Evolutionary conservation across 2,888 invertebrate species (phyloP).

Genomic region (Euplexia lucipara): DNA sequence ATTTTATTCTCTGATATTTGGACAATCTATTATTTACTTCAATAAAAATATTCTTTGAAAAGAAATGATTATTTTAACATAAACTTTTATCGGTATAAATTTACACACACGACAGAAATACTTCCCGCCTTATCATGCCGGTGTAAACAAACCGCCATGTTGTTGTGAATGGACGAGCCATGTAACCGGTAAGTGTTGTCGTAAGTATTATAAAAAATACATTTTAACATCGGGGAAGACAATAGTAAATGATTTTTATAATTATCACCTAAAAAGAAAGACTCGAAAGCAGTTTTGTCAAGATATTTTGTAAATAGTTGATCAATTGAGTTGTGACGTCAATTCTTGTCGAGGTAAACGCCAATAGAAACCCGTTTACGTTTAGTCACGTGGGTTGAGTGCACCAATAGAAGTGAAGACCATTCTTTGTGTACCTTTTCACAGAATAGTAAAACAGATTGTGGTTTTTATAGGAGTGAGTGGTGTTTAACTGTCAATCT

Average conservation of each 20-base stretch:
- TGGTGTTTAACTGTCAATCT: constrained; percentile 90
- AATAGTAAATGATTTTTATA: constrained; percentile 3
- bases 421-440: constrained; percentile 91
- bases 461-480: constrained; percentile 90
- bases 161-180: constrained; percentile 81
- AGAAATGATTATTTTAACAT: constrained; percentile 72
- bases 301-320: constrained; percentile 58
- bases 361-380: constrained; percentile 84
- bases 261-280: neutral
- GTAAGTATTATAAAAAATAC: constrained; percentile 65
- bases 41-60: constrained; percentile 78
- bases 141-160: constrained; percentile 92
- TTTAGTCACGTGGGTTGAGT: constrained; percentile 88
- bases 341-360: constrained; percentile 61
- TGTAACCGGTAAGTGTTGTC: constrained; percentile 73
- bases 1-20: constrained; percentile 65
- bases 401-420: constrained; percentile 86
- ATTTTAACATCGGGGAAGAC: neutral
- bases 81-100: constrained; percentile 56
- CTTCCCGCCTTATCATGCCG: constrained; percentile 90
- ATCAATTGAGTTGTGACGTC: constrained; percentile 76
- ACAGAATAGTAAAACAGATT: constrained; percentile 89
- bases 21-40: constrained; percentile 71
- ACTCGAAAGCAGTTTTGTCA: neutral
- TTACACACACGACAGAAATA: constrained; percentile 74